Base-by-base conservation (phyloP, 2,113 vertebrate species). In the Pomatorhinus ruficollis region DNA sequence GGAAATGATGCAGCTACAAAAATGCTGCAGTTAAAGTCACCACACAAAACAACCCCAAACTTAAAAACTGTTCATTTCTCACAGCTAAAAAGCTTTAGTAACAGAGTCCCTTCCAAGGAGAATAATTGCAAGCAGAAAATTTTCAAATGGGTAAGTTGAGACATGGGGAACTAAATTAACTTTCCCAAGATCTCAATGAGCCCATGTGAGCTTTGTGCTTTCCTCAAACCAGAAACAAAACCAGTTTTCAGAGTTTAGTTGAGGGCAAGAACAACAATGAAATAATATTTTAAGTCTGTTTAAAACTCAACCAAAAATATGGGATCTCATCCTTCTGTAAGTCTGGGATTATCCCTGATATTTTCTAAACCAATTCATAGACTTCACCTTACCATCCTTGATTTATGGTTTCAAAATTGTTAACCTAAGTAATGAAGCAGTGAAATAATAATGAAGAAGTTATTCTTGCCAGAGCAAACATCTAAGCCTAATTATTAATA, bases 401-500 rank as follows among this genome's bases (percentile, higher is more conserved):
- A 74, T 74, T 91, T 87, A 92, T 15, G 6, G 57, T 60, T 91
- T 69, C 42, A 75, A 68, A 91, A 70, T 50, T 42, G 45, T 95
- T 85, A 83, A 92, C 42, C 65, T 70, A 75, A 80, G 47, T 75
- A 88, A 87, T 44, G 78, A 95, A 91, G 35, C 35, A 47, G n/a
- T 57, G 17, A 39, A 85, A 83, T 50, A 83, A 79, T 70, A 94
- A 91, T 39, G 90, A 89, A 87, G 40, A 53, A 81, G 37, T 79
- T 66, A 61, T 35, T 74, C 63, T 89, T 76, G 31, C 47, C 66
- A 56, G 40, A 80, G 47, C 49, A 95, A 95, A 93, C 44, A 91
- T 35, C 80, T 70, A 76, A 86, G 81, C 28, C 82, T 95, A 96
- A 97, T 97, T 96, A 94, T 84, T 82, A 75, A 83, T 91, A 93